Conservation (phyloP, 2,888 invertebrate genomes). For the Leptopterna dolabrata region DNA sequence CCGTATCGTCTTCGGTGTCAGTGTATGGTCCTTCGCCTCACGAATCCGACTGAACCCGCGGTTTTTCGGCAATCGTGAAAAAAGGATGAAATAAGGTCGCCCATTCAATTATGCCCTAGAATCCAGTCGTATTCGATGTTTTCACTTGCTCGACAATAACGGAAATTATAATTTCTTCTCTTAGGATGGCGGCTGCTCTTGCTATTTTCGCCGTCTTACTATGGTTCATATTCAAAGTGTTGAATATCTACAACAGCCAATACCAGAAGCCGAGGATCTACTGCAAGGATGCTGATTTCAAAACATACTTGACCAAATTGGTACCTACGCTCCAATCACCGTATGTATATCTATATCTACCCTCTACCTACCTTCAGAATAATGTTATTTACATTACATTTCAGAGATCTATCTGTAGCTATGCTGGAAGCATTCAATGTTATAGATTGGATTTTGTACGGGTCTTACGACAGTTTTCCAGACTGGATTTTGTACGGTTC, state of each 20-base stretch:
- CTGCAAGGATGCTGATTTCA: slow-evolving; percentile 79
- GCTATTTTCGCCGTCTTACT: slow-evolving; percentile 85
- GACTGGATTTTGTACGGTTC: no score
- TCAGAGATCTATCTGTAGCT: no score
- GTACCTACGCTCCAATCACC: slow-evolving; percentile 83
- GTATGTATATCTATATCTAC: slow-evolving; percentile 76
- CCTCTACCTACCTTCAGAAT: no score
- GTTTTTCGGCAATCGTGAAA: background rate
- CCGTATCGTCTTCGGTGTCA: no score
- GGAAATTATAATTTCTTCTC: background rate
- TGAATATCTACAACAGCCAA: slow-evolving; percentile 83
- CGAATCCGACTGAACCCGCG: background rate
- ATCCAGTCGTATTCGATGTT: background rate
- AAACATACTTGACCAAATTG: slow-evolving; percentile 82
- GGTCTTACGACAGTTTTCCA: no score
- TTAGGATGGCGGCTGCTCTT: slow-evolving; percentile 81
- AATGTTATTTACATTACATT: no score
- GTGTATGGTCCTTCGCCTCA: no score
- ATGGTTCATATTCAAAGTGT: slow-evolving; percentile 83
- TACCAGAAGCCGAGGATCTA: slow-evolving; percentile 82
- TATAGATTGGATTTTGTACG: no score
- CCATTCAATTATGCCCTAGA: background rate
- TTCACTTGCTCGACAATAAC: background rate
- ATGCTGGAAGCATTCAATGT: no score
- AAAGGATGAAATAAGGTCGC: background rate